A percentile compares a stretch with the other conserved stretches of the same genome.
Evolutionary conservation across 2,797 vertebrate genomes (phyloP).

Genomic region (Phrynocephalus forsythii): DNA sequence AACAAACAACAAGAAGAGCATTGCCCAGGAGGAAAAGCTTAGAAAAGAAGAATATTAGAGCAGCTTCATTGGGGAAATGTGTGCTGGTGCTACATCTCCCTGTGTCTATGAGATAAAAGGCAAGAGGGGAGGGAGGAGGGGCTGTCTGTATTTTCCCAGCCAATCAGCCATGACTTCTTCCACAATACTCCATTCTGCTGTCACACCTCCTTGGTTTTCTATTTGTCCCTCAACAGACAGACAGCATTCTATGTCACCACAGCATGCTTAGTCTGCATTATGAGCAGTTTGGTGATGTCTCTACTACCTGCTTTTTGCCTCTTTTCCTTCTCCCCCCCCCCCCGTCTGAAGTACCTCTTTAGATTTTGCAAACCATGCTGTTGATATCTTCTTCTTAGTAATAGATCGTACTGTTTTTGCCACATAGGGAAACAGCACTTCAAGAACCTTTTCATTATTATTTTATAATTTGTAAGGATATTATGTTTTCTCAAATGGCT

Average conservation of each 20-base stretch:
- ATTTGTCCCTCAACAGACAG: not conserved
- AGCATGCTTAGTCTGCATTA: not conserved
- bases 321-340: not conserved
- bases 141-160: not conserved
- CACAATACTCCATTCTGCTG: not conserved
- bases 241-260: not conserved
- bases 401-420: not conserved
- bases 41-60: no score
- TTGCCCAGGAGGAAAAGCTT: no score
- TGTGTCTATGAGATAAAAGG: no score
- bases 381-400: not conserved
- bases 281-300: not conserved
- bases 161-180: not conserved
- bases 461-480: not conserved
- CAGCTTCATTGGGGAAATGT: no score
- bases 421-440: not conserved
- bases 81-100: no score
- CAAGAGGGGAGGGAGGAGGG: no score
- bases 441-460: not conserved
- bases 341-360: not conserved
- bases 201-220: not conserved
- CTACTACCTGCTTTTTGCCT: not conserved
- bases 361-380: not conserved
- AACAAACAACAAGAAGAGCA: no score
- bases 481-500: not conserved